Percentiles rank a stretch among this genome's conserved stretches.
Conservation (phyloP, 2,797 vertebrate genomes). For the Cirrhinus molitorella region DNA sequence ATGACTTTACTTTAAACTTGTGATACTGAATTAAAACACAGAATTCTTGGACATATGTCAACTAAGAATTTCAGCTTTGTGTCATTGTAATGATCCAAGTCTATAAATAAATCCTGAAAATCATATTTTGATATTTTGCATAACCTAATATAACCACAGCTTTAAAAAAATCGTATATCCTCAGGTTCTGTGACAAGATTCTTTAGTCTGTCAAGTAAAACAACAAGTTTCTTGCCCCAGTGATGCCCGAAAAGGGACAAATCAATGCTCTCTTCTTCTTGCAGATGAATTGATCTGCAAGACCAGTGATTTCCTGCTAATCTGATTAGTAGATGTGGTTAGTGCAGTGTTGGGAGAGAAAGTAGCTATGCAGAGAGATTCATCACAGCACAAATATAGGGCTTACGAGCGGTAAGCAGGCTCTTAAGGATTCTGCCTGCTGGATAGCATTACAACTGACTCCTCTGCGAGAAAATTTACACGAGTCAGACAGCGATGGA, state of each 20-base stretch:
- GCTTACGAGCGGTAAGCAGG: constrained; percentile 46
- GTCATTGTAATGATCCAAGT: not conserved
- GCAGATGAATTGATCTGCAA: constrained; percentile 62
- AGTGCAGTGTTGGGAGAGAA: constrained; percentile 46
- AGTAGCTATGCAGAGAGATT: constrained; percentile 57
- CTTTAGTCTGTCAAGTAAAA: constrained; percentile 13
- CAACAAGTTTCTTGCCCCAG: constrained; percentile 36
- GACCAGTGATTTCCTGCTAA: constrained; percentile 55
- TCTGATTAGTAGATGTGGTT: constrained; percentile 62
- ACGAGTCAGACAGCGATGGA: constrained; percentile 25
- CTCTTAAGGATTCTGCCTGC: constrained; percentile 55
- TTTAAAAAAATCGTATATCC: not conserved
- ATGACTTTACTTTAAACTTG: no score
- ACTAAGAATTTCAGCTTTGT: not conserved
- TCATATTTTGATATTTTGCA: not conserved
- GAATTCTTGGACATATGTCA: no score
- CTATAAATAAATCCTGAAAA: not conserved
- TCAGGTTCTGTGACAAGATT: not conserved
- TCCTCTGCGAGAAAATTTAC: constrained; percentile 53
- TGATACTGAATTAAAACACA: no score
- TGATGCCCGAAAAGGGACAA: constrained; percentile 47
- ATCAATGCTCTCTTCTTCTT: constrained; percentile 52
- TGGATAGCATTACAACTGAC: constrained; percentile 53
- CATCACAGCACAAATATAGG: constrained; percentile 52
- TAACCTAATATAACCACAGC: not conserved